Conservation (phyloP, 2,888 invertebrate genomes). For the Campoplex nolae region DNA sequence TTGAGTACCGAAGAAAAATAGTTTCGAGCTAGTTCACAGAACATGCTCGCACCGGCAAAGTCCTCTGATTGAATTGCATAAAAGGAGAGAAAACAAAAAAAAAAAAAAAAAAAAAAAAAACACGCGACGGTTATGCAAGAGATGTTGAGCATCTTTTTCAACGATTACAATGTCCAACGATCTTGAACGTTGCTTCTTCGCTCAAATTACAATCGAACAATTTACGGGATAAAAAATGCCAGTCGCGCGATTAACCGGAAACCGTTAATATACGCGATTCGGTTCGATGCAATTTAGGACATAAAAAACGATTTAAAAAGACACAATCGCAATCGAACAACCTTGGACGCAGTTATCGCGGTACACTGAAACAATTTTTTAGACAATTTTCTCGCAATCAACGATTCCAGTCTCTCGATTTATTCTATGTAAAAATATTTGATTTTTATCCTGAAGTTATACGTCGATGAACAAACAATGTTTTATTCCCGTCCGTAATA, state of each 20-base stretch:
- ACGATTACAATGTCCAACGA: constrained; percentile 7
- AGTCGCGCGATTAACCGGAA: constrained; percentile 21
- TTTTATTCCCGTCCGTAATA: not conserved
- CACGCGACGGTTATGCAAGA: constrained; percentile 17
- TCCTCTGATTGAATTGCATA: constrained; percentile 4
- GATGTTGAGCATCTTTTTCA: not conserved
- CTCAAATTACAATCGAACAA: not conserved
- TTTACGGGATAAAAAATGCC: constrained; percentile 13
- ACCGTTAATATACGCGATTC: constrained; percentile 44
- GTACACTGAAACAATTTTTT: too few species aligned
- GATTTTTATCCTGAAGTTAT: not conserved
- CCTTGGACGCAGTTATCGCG: not conserved
- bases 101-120: not conserved
- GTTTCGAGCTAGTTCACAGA: not conserved
- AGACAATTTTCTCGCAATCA: too few species aligned
- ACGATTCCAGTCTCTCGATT: too few species aligned
- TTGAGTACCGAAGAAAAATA: not conserved
- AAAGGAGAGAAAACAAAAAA: not conserved
- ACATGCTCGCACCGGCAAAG: not conserved
- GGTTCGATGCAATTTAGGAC: not conserved
- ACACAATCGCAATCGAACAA: not conserved
- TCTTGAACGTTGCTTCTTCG: not conserved
- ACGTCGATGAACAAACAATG: not conserved
- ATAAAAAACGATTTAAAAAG: not conserved
- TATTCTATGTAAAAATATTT: not conserved